phyloP scores from a whole-genome alignment of 2,797 vertebrate genomes.

The Tapirus indicus region DNA sequence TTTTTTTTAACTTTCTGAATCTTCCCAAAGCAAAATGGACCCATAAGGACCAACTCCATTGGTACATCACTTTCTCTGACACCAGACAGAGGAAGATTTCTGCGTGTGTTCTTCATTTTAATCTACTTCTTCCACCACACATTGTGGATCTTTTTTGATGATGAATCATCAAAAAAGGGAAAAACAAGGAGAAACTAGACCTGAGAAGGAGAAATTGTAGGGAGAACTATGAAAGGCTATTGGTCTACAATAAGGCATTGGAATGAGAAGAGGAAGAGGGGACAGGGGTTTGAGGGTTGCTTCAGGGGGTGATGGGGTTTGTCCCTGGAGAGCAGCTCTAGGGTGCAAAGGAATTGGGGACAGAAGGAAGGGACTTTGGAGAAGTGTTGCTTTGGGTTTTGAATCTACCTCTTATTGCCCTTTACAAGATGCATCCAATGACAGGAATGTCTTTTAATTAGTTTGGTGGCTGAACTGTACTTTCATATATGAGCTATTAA shows the following conservation, averaged over 20 bases:
- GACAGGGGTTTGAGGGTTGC: too few species aligned
- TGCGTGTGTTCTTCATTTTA: neutral
- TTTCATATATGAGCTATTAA: neutral
- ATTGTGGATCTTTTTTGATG: neutral
- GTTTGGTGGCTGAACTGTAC: neutral
- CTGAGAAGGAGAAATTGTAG: neutral
- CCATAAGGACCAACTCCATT: fast-evolving
- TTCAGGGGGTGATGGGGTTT: neutral
- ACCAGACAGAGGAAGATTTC: neutral
- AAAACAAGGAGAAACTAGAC: neutral
- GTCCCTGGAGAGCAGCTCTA: neutral
- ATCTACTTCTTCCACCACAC: neutral
- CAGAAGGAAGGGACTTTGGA: neutral
- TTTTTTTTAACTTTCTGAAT: neutral
- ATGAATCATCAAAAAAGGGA: neutral
- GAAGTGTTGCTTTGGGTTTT: neutral
- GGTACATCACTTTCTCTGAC: neutral
- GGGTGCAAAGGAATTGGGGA: too few species aligned
- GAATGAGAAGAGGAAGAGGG: neutral
- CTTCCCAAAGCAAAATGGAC: neutral
- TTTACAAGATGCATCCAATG: neutral
- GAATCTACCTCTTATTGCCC: neutral
- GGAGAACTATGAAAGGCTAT: neutral
- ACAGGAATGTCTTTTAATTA: neutral
- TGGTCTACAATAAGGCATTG: neutral